phyloP scores from a whole-genome alignment of 2,797 vertebrate species.

The Anolis apletophallus region DNA sequence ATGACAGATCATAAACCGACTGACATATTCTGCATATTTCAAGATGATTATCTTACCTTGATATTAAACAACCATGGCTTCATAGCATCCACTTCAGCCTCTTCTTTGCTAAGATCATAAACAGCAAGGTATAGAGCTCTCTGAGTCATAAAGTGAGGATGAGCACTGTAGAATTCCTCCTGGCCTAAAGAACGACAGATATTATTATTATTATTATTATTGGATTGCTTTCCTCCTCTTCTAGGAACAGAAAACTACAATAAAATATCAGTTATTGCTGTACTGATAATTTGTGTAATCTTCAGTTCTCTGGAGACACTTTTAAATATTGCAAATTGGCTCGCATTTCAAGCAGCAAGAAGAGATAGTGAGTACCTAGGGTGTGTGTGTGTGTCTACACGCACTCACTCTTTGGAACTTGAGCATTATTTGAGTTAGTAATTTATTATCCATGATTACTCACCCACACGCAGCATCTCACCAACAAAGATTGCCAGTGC shows the following conservation, averaged over 20 bases:
- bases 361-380: neutral
- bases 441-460: neutral
- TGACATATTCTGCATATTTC: too few relatives aligned
- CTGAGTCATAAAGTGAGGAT: slow-evolving; percentile 93
- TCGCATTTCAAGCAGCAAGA: neutral
- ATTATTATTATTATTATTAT: too few relatives aligned
- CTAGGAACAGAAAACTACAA: neutral
- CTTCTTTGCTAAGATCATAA: slow-evolving; percentile 92
- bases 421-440: neutral
- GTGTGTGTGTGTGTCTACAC: neutral
- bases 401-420: neutral
- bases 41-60: slow-evolving; percentile 80
- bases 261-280: neutral
- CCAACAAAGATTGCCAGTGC: neutral
- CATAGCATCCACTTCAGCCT: slow-evolving; percentile 88
- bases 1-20: neutral
- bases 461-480: neutral
- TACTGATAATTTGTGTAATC: neutral
- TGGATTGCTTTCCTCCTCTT: too few relatives aligned
- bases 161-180: slow-evolving; percentile 90
- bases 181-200: slow-evolving; percentile 79
- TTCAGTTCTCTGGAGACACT: neutral
- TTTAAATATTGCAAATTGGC: neutral
- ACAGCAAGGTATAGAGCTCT: slow-evolving; percentile 94
- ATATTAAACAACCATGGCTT: slow-evolving; percentile 99